Evolutionary conservation across 2,797 vertebrate genomes (phyloP).

Genomic region (Brachymystax lenok): DNA sequence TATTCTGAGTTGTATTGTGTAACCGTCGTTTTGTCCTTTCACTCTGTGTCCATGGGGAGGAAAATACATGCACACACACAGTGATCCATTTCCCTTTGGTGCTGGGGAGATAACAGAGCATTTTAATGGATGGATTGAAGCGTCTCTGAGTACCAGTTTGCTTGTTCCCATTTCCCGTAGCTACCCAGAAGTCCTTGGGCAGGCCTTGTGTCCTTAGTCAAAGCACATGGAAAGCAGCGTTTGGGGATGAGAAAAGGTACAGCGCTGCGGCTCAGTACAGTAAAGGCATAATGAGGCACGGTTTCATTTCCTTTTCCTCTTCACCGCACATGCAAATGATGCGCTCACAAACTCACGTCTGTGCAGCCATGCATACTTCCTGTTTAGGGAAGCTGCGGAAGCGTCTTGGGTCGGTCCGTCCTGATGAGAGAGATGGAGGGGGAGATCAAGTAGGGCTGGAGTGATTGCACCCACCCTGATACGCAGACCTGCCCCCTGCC

Average conservation of each 20-base stretch:
- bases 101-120: constrained; percentile 63
- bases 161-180: constrained; percentile 63
- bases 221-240: constrained; percentile 68
- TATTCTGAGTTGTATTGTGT: neutral
- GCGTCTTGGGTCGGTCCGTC: neutral
- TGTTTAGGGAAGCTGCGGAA: neutral
- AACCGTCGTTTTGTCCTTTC: neutral
- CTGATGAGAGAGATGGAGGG: neutral
- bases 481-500: neutral
- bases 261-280: neutral
- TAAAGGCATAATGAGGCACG: neutral
- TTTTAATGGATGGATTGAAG: constrained; percentile 60
- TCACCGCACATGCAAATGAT: neutral
- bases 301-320: neutral
- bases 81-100: neutral
- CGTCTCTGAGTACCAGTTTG: constrained; percentile 32
- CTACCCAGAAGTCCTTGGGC: constrained; percentile 49
- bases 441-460: constrained; percentile 23
- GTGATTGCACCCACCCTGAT: neutral
- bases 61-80: neutral
- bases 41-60: neutral
- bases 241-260: constrained; percentile 29
- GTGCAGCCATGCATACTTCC: neutral
- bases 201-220: constrained; percentile 66
- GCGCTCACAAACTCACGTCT: neutral